A percentile compares a stretch with the other conserved stretches of the same genome.
Evolutionary conservation across 2,888 invertebrate genomes (phyloP).

Genomic region (Drosophila maculinotata): DNA sequence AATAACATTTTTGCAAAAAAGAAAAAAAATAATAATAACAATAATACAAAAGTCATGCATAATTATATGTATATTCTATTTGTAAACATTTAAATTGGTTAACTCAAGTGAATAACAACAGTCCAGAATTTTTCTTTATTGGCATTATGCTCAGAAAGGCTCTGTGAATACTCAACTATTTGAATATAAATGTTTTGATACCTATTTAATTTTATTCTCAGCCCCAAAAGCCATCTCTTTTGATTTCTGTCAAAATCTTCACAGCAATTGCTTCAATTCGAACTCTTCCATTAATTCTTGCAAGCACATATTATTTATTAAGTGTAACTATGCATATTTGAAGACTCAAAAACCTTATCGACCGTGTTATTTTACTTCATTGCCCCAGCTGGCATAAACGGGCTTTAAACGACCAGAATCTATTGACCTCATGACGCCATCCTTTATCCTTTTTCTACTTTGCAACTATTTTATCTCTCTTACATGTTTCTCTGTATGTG

Average conservation of each 20-base stretch:
- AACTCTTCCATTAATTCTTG: background rate
- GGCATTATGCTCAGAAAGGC: conserved; percentile 51
- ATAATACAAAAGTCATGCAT: conserved; percentile 55
- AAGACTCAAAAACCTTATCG: conserved; percentile 2
- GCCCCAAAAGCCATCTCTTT: conserved; percentile 13
- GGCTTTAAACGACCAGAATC: background rate
- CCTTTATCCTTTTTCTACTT: conserved; percentile 13
- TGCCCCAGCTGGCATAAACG: conserved; percentile 10
- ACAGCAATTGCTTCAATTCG: background rate
- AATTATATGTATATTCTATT: conserved; percentile 58
- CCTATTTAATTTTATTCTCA: conserved; percentile 17
- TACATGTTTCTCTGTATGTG: conserved; percentile 38
- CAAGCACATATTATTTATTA: background rate
- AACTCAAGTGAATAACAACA: conserved; percentile 28
- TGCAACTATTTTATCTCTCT: conserved; percentile 34
- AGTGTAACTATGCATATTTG: background rate
- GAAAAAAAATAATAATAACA: conserved; percentile 24
- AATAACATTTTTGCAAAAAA: conserved; percentile 61
- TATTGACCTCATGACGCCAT: conserved; percentile 18
- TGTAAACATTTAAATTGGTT: conserved; percentile 46
- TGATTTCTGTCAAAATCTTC: conserved; percentile 17
- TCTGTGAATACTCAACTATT: conserved; percentile 47
- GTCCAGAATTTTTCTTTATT: conserved; percentile 36
- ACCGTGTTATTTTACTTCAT: conserved; percentile 13
- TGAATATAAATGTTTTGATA: conserved; percentile 54